These are phyloP conservation scores for Podilymbus podiceps DNA, from an alignment of 2,113 vertebrate genomes.

Conservation along the genomic window DNA sequence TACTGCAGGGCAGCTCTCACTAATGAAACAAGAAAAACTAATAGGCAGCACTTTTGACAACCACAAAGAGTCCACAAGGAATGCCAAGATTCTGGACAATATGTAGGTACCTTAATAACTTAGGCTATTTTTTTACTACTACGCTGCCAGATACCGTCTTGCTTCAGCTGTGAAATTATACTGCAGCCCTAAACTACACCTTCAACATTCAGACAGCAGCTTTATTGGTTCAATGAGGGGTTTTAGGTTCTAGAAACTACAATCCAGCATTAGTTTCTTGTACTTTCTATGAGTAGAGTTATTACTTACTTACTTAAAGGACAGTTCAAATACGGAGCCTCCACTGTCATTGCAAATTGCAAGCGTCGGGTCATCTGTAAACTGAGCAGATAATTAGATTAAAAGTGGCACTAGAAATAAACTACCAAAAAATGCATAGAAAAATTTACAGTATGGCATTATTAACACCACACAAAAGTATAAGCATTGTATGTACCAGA, in stretches of 20 bases:
- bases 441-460: background rate
- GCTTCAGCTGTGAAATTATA: background rate
- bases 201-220: background rate
- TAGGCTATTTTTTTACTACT: background rate
- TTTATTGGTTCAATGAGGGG: background rate
- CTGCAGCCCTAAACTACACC: background rate
- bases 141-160: background rate
- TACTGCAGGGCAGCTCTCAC: background rate
- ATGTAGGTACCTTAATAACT: background rate
- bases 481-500: background rate
- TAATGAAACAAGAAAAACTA: background rate
- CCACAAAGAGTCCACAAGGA: background rate
- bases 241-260: background rate
- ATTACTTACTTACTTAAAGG: slow-evolving; percentile 90
- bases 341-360: slow-evolving; percentile 98
- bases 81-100: background rate
- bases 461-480: background rate
- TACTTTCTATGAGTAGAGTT: background rate
- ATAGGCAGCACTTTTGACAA: background rate
- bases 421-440: background rate
- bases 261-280: background rate
- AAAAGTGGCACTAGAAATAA: background rate
- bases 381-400: slow-evolving; percentile 78
- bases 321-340: slow-evolving; percentile 95
- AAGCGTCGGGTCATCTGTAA: slow-evolving; percentile 95